Base-by-base conservation (phyloP, 2,797 vertebrate species). In the Gallinago stenura region DNA sequence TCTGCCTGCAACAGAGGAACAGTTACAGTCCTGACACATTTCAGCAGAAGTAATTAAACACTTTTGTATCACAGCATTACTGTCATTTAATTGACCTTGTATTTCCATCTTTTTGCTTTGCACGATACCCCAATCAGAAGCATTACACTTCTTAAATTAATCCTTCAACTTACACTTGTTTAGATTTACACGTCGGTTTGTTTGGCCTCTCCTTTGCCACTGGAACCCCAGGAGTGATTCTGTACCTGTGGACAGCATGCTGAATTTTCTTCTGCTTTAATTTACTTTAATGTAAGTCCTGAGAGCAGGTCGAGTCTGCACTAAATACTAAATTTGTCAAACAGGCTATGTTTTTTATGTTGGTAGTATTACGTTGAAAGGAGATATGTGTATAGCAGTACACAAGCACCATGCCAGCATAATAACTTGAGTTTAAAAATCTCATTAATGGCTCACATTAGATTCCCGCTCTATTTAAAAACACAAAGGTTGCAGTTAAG, bases 61-160 rank as follows among this genome's bases (percentile, higher is more conserved):
- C 68, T 82, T 91, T 56, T 54, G 41, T 84, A 82, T 46, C 85
- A 90, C 54, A 76, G 46, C 51, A 69, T 82, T 93, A 85, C 58
- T 79, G 62, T 91, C 85, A 81, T 95, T 95, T 91, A 87, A 94
- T 26, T 95, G 85, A 90, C 70, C 31, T 9, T 8, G 3, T 56
- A 70, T 89, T 89, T 93, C 69, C 90, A 90, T 64, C 78, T 83
- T 73, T 78, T 57, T 83, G 43, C 80, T 80, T 87, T 53, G 41
- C 48, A 35, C 3, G 14, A 62, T 90, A 93, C 51, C 48, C 85
- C 45, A 54, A 45, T 33, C 56, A 54, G 70, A 95, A 84, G 82
- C 39, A 17, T 39, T 54, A 79, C 39, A 25, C 46, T 75, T 86
- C 81, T 69, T 1, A 56, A 90, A 90, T 83, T 77, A 90, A 93